These are phyloP conservation scores for Drosophila nasuta DNA, from an alignment of 1,140 invertebrate genomes.

Conservation along the genomic window DNA sequence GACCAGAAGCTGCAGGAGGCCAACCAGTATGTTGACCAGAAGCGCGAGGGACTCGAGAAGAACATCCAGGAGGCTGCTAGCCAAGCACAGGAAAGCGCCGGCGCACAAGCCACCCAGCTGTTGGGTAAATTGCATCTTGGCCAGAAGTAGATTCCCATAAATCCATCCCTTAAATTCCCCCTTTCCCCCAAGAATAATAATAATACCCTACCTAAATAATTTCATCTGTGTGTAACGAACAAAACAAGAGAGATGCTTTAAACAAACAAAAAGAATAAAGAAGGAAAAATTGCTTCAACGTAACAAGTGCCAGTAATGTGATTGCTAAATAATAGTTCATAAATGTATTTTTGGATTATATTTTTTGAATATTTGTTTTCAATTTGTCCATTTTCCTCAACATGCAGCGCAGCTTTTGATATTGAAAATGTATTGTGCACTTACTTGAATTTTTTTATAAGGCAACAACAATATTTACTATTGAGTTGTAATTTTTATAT, in stretches of 20 bases:
- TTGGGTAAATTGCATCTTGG: constrained; percentile 78
- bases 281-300: constrained; percentile 71
- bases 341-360: constrained; percentile 66
- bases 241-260: constrained; percentile 59
- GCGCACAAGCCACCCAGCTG: constrained; percentile 72
- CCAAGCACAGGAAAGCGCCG: constrained; percentile 74
- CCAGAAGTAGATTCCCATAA: constrained; percentile 62
- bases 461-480: constrained; percentile 24
- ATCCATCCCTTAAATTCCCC: not conserved
- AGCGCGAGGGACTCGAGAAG: constrained; percentile 81
- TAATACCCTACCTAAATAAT: constrained; percentile 39
- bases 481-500: constrained; percentile 22
- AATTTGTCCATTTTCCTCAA: constrained; percentile 1
- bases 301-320: constrained; percentile 84
- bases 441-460: constrained; percentile 11
- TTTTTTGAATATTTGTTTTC: constrained; percentile 32
- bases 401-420: constrained; percentile 60
- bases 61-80: constrained; percentile 73
- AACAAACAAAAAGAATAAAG: constrained; percentile 42
- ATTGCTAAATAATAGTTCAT: constrained; percentile 70
- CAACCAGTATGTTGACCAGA: constrained; percentile 84
- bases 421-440: constrained; percentile 44
- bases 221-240: constrained; percentile 42
- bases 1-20: constrained; percentile 84
- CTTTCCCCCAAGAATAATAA: constrained; percentile 19